Evolutionary conservation across 2,113 vertebrate species (phyloP), one percentile per base, ranked within the genome.

Genomic region (Mormyrus iriodes): DNA sequence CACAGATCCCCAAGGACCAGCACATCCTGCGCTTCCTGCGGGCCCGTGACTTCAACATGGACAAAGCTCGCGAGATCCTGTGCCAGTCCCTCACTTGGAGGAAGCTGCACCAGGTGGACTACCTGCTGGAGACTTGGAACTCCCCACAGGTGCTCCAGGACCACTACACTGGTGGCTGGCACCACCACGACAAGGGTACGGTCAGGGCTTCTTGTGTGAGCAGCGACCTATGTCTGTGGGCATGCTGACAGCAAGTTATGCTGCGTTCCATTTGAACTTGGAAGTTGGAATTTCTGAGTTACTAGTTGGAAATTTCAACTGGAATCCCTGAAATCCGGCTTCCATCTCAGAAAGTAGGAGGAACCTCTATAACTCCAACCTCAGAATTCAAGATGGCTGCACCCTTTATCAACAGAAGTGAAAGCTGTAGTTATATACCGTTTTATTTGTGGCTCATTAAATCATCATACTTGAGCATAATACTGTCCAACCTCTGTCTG

Each of bases 41-140:
- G 0, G 97, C 98, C 5, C 94, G 97, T 31, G 98, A 99, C 91
- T 99, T 99, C 93, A 98, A 97, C 88, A 94, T 99, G 0, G 98
- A 99, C 92, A 99, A 98, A 91, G 96, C 98, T 86, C 94, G 97
- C 58, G 98, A 99, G 94, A 93, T 97, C 85, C 90, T 99, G 92
- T 98, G 98, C 88, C 98, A 99, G 93, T 99, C 97, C 0, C 93
- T 99, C 55, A 98, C 97, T 0, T 99, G 98, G 98, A 96, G 98
- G 49, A 99, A 98, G 91, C 97, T 98, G 90, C 97, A 99, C 92
- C 97, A 99, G 92, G 97, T 99, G 17, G 98, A 99, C 90, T 98
- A 98, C 91, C 96, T 99, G 89, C 92, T 99, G 0, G 97, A 98
- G 69, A 97, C 98, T 1, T 99, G 98, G 98, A 95, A 93, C 55